Base-by-base conservation (phyloP, 2,797 vertebrate species). In the Harpagifer antarcticus region DNA sequence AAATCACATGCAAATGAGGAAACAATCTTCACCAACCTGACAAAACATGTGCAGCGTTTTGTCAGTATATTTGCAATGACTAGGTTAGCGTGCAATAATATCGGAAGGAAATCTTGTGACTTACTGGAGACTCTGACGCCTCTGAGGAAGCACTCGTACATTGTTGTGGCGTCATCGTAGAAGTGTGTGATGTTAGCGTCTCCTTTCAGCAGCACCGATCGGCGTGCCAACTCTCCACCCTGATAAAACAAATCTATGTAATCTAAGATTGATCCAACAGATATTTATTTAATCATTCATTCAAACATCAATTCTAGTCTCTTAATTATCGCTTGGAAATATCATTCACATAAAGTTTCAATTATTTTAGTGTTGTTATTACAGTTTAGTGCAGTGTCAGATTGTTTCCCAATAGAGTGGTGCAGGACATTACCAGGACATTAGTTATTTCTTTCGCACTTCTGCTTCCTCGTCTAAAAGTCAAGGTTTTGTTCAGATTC, bases 71-170 rank as follows among this genome's bases (percentile, higher is more conserved):
- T 8, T 37, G 8, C 6, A 37, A 37, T 37, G 33, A 37, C 33
- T 37, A 37, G 33, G 33, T 37, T 37, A 37, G 8, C 33, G 1
- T 1, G 33, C 33, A 37, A 37, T 9, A 37, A 37, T 37, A 37
- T 37, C 33, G 2, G 33, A 37, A 37, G 33, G 33, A 9, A 37
- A 37, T 37, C 33, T 7, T 9, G 14, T 37, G 27, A 94, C 97
- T 95, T 93, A 99, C 97, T 94, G 84, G 98, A 99, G 71, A 97
- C 86, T 49, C 92, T 88, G n/a, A 91, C 6, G 0, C 98, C 98
- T 81, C 97, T 94, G 60, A 94, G 95, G 84, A 99, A 96, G 65
- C 92, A 67, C n/a, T 99, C 97, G 1, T 98, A 98, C 49, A 82
- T 47, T 0, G 98, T 99, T 80, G 68, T 94, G 81, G 96, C 95